Conservation (phyloP, 2,888 invertebrate species). For the Prenolepis imparis region DNA sequence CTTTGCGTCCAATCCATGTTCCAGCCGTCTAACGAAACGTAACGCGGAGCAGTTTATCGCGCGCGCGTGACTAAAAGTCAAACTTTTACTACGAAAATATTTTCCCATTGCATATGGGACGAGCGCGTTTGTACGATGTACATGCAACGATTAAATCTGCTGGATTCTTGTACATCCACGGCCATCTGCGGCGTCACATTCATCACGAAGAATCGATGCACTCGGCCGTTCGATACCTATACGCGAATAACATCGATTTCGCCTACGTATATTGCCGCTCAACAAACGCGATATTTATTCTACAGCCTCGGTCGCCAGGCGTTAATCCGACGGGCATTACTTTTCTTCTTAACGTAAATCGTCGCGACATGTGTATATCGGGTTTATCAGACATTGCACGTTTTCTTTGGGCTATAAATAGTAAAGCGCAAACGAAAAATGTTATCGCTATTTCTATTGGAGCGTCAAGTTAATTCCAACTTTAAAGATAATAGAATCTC, state of each 20-base stretch:
- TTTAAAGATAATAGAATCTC: not conserved
- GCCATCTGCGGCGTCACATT: slow-evolving; percentile 53
- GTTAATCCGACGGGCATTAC: slow-evolving; percentile 60
- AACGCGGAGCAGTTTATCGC: slow-evolving; percentile 55
- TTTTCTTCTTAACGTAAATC: slow-evolving; percentile 51
- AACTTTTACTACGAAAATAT: slow-evolving; percentile 40
- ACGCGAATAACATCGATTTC: slow-evolving; percentile 61
- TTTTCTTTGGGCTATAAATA: slow-evolving; percentile 28
- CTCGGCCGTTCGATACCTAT: slow-evolving; percentile 40
- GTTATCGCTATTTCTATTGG: not conserved
- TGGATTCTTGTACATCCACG: slow-evolving; percentile 36
- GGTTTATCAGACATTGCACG: slow-evolving; percentile 27
- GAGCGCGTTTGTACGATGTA: slow-evolving; percentile 38
- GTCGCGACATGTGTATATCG: slow-evolving; percentile 16
- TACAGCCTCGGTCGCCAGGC: slow-evolving; percentile 45
- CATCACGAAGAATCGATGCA: slow-evolving; percentile 49
- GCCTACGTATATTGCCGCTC: slow-evolving; percentile 20
- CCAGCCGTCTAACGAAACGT: slow-evolving; percentile 27
- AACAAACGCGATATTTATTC: slow-evolving; percentile 65
- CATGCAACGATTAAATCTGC: slow-evolving; percentile 59
- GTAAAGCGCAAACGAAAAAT: not conserved
- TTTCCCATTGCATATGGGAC: slow-evolving; percentile 19
- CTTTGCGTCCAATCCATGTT: not conserved
- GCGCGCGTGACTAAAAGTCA: slow-evolving; percentile 27
- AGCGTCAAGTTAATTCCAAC: not conserved